Conservation (phyloP, 2,113 vertebrate species). For the Callospermophilus lateralis region DNA sequence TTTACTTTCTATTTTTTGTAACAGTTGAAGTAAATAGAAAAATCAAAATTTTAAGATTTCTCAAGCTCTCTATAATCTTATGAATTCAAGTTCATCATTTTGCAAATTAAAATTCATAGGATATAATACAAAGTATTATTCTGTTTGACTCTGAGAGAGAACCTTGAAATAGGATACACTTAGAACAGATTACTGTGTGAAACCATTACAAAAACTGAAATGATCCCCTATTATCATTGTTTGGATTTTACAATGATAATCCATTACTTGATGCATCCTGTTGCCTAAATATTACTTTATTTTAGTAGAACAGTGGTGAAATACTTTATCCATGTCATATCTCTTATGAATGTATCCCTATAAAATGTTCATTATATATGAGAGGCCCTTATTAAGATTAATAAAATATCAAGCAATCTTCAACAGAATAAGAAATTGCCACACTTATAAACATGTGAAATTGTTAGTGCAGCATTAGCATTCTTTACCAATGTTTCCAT, state of each 20-base stretch:
- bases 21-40: slow-evolving; percentile 11
- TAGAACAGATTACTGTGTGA: not conserved
- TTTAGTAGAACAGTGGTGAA: not conserved
- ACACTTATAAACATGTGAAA: slow-evolving; percentile 41
- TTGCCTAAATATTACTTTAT: not conserved
- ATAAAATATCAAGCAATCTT: slow-evolving; percentile 62
- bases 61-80: not conserved
- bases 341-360: slow-evolving; percentile 1
- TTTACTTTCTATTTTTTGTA: not conserved
- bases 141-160: not conserved
- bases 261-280: not conserved
- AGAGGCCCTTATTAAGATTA: slow-evolving; percentile 58
- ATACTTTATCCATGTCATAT: not conserved
- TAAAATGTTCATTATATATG: slow-evolving; percentile 18
- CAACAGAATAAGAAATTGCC: slow-evolving; percentile 19
- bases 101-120: slow-evolving; percentile 10
- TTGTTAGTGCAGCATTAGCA: slow-evolving; percentile 24
- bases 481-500: not conserved
- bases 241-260: not conserved
- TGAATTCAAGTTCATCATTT: slow-evolving; percentile 21
- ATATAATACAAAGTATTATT: not conserved
- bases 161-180: not conserved
- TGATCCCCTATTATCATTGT: not conserved
- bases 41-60: not conserved
- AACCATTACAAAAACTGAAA: not conserved